phyloP scores from a whole-genome alignment of 2,888 invertebrate species.

The Leucoptera coffeella region DNA sequence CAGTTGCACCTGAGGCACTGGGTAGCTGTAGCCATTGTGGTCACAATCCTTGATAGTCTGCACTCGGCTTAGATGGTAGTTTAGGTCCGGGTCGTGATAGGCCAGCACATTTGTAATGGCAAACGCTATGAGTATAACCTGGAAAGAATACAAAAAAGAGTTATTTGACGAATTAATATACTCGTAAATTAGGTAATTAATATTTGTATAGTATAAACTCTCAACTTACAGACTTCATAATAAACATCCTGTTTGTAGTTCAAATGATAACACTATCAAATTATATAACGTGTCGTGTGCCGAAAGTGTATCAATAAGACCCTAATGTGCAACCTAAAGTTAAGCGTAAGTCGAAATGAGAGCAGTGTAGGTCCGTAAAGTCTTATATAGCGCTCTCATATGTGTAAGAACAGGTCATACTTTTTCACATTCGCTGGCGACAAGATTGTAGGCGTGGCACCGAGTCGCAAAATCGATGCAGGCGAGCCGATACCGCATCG shows the following conservation, averaged over 20 bases:
- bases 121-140: too few species aligned
- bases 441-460: background rate
- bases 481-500: too few species aligned
- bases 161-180: too few species aligned
- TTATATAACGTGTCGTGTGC: too few species aligned
- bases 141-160: too few species aligned
- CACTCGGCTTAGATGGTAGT: slow-evolving; percentile 36
- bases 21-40: slow-evolving; percentile 47
- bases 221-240: slow-evolving; percentile 34
- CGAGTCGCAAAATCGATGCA: too few species aligned
- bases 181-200: too few species aligned
- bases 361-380: slow-evolving; percentile 40
- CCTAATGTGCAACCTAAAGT: slow-evolving; percentile 38
- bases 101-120: slow-evolving; percentile 21
- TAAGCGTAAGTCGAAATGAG: slow-evolving; percentile 46
- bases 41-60: slow-evolving; percentile 22
- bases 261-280: too few species aligned
- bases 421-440: slow-evolving; percentile 43
- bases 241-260: slow-evolving; percentile 10
- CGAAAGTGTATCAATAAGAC: too few species aligned
- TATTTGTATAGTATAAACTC: too few species aligned
- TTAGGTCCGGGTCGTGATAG: slow-evolving; percentile 42
- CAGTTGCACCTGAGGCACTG: slow-evolving; percentile 47
- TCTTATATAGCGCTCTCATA: slow-evolving; percentile 47
- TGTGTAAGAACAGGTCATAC: slow-evolving; percentile 49